Base-by-base conservation (phyloP, 2,888 invertebrate species). In the Diarsia brunnea region DNA sequence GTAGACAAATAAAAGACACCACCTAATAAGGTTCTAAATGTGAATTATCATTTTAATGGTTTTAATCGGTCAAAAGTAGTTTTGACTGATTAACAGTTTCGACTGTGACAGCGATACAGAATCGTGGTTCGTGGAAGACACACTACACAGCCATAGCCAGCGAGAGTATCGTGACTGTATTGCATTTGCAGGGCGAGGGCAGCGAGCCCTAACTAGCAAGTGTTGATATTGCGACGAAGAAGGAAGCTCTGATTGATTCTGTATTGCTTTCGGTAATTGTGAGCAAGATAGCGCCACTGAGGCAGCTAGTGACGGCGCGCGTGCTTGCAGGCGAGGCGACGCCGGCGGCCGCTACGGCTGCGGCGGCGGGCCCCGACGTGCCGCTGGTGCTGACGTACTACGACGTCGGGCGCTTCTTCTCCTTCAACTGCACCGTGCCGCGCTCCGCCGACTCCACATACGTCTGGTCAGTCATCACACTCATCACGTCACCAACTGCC, bases 391-490 rank as follows among this genome's bases (percentile, higher is more conserved):
- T 84, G 72, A 45, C 84, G 47, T 81, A 87, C 83, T 94, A 88
- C 91, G 92, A 93, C 82, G 89, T 94, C 80, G 89, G 90, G 77
- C 84, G 87, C 77, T 78, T 85, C 87, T 85, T 94, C 88, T 61
- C 85, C 68, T 92, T 95, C 82, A 90, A 88, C 90, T 95, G 95
- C 91, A 78, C 89, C 64, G 77, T 88, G 77, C 71, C 87, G 78
- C 88, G 84, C 85, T 81, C 82, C 70, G 69, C 60, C 45, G 76
- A 53, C 55, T 79, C 82, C 81, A 74, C 79, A 55, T 91, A 89
- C 81, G 82, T 86, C 51, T 94, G 94, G 94, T 93, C 64, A 86
- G 91, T 86, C 51, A 12, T 21, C 45, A 45, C 49, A 86, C 91
- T 86, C 51, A 12, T 21, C 45, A 45, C 49, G 8, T 16, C 5